Conservation (phyloP, 2,113 vertebrate genomes). For the Orcinus orca region DNA sequence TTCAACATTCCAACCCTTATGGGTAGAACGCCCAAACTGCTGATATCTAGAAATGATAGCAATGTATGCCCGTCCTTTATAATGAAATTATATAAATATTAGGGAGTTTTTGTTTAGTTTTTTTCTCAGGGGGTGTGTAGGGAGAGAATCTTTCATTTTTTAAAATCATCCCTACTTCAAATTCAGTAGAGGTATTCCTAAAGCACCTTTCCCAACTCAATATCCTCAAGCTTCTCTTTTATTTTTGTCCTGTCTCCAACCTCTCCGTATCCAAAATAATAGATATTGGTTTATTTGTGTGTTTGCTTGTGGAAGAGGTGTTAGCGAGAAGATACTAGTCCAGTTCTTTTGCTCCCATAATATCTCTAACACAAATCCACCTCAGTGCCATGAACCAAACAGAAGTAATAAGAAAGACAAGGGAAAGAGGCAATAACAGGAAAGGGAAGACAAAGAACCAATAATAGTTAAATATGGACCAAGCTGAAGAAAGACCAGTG, state of each 20-base stretch:
- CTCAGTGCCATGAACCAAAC: not conserved
- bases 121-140: not conserved
- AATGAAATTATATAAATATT: not conserved
- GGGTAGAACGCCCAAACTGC: not conserved
- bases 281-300: not conserved
- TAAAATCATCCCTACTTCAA: not conserved
- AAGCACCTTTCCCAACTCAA: not conserved
- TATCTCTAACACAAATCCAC: not conserved
- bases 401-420: not conserved
- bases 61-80: not conserved
- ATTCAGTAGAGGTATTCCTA: not conserved
- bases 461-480: not conserved
- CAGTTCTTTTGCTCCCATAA: not conserved
- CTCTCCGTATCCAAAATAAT: not conserved
- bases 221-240: not conserved
- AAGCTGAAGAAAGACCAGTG: not conserved
- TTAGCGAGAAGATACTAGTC: not conserved
- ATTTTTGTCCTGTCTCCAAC: not conserved
- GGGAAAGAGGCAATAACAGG: not conserved
- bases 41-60: not conserved
- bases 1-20: not conserved
- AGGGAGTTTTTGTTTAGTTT: not conserved
- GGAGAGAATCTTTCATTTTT: slow-evolving; percentile 15
- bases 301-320: not conserved
- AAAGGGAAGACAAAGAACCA: not conserved